Conservation (phyloP, 2,888 invertebrate species). For the Lasioglossum villosulum region DNA sequence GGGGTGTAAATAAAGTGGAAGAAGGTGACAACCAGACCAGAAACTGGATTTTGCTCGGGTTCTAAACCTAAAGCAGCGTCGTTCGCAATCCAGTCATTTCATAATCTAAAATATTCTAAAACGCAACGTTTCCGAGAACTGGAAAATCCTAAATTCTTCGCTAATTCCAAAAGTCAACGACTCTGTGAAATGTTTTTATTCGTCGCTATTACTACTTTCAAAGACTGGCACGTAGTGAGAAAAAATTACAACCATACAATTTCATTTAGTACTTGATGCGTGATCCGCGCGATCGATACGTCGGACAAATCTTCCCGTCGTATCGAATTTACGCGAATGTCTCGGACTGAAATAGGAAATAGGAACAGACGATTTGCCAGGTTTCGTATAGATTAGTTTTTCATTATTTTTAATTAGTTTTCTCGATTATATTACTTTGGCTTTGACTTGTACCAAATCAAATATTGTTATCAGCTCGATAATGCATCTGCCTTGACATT, state of each 20-base stretch:
- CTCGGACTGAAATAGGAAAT: neutral
- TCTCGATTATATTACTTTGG: neutral
- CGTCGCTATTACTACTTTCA: neutral
- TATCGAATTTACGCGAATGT: constrained; percentile 3
- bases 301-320: constrained; percentile 7
- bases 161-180: neutral
- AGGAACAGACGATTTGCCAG: neutral
- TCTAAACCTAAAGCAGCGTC: neutral
- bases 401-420: too few species aligned
- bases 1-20: constrained; percentile 44
- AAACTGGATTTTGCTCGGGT: neutral
- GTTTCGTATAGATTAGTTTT: neutral
- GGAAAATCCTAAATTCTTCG: neutral
- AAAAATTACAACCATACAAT: constrained; percentile 27
- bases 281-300: constrained; percentile 29
- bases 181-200: neutral
- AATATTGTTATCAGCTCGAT: neutral
- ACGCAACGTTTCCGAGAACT: neutral
- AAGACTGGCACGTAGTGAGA: neutral
- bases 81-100: neutral
- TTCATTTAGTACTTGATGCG: constrained; percentile 29
- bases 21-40: constrained; percentile 26
- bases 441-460: neutral
- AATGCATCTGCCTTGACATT: neutral
- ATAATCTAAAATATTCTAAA: neutral